Evolutionary conservation across 1,140 invertebrate genomes (phyloP), one percentile per base, ranked within the genome.

Genomic region (Brachionus paranguensis): DNA sequence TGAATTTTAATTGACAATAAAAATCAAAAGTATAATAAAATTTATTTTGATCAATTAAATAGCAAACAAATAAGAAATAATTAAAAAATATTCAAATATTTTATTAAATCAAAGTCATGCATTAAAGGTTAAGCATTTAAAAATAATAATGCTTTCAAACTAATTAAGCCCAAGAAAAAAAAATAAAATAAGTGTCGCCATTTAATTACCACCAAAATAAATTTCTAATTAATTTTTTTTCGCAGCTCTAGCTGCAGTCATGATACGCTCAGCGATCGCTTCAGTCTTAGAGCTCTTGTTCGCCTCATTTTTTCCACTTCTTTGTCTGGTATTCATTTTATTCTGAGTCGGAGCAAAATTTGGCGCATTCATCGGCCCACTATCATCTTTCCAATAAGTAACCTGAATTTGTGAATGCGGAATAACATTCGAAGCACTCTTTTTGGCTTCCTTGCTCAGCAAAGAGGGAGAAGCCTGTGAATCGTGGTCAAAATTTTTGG

Each of bases 361-460:
- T 50, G 20, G 11, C 6, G 20, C 43, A 50, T 76, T 76, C 24
- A 50, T 41, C 14, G 68, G 68, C 29, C 2, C 68, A 72, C 68
- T 76, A 50, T 76, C 72, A 27, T 76, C 72, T 76, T 76, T 76
- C 72, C 72, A 76, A 50, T 76, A 76, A 76, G 72, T 76, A 4
- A 76, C 72, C 27, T 76, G 72, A 50, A 76, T 76, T 29, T 76
- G 72, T 11, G 72, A 76, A 47, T 47, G 72, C 14, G 72, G 43
- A 14, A 76, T 76, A 2, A 6, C 12, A 29, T 76, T 76, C 8
- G 72, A 50, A 33, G 11, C 27, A 24, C 20, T 50, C 43, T 50
- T 76, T 76, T 27, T 76, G 24, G n/a, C 10, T 12, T 76, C 72
- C 14, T 50, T 76, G 43, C 29, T 53, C 12, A 76, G 27, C 4